Evolutionary conservation across 2,113 vertebrate species (phyloP).

Genomic region (Pungitius pungitius): DNA sequence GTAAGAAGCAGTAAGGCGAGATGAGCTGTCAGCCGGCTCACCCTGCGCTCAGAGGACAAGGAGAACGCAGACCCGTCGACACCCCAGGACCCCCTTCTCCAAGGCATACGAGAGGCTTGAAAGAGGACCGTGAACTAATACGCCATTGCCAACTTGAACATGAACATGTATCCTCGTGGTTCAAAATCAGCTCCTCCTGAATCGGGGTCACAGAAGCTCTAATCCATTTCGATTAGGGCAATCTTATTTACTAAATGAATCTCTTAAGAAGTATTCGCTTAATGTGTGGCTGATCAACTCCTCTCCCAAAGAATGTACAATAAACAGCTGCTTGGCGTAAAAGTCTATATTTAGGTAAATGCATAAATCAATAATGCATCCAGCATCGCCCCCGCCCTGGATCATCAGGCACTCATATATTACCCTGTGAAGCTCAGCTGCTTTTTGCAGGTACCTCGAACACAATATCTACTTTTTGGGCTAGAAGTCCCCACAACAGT

Average conservation of each 20-base stretch:
- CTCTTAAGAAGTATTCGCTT: slow-evolving; percentile 12
- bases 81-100: slow-evolving; percentile 21
- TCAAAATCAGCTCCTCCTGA: not conserved
- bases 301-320: slow-evolving; percentile 29
- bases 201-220: slow-evolving; percentile 15
- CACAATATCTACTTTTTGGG: slow-evolving; percentile 1
- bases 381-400: slow-evolving; percentile 25
- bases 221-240: not conserved
- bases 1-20: slow-evolving; percentile 69
- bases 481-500: too few species aligned
- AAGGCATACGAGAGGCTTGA: slow-evolving; percentile 9
- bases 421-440: not conserved
- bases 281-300: slow-evolving; percentile 9
- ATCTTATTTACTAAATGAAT: not conserved
- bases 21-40: slow-evolving; percentile 59
- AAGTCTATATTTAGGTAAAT: slow-evolving; percentile 68
- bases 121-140: slow-evolving; percentile 6
- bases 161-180: not conserved
- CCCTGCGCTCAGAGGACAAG: slow-evolving; percentile 45
- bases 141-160: not conserved
- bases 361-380: slow-evolving; percentile 69
- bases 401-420: slow-evolving; percentile 34
- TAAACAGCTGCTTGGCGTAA: slow-evolving; percentile 37
- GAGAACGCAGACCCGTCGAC: slow-evolving; percentile 52
- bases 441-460: not conserved